Evolutionary conservation across 2,113 vertebrate genomes (phyloP).

Genomic region (Orycteropus afer): DNA sequence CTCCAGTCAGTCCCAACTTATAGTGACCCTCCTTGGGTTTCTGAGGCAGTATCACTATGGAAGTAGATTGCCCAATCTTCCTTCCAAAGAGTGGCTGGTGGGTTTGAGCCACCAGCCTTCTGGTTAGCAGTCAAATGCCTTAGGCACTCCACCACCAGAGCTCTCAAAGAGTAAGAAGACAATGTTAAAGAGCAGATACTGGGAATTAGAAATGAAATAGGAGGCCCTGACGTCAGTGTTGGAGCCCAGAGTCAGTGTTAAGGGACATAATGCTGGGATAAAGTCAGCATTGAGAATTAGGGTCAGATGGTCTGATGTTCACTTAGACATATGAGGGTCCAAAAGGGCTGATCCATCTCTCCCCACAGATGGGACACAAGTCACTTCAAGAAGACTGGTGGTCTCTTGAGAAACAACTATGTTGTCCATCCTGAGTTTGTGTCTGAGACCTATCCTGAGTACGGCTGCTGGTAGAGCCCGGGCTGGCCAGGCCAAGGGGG

Average conservation of each 20-base stretch:
- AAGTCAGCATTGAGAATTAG: not conserved
- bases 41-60: too few relatives aligned
- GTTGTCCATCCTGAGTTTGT: conserved; percentile 79
- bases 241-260: not conserved
- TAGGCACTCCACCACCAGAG: too few relatives aligned
- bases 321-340: not conserved
- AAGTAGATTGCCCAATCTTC: too few relatives aligned
- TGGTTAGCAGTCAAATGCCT: too few relatives aligned
- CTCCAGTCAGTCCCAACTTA: too few relatives aligned
- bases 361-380: conserved; percentile 82
- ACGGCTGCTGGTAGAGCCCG: conserved; percentile 3
- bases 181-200: not conserved
- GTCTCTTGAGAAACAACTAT: conserved; percentile 74
- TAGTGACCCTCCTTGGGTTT: too few relatives aligned
- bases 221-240: not conserved
- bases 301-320: not conserved
- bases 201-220: conserved; percentile 17
- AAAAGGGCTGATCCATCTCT: conserved; percentile 43
- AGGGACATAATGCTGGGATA: not conserved
- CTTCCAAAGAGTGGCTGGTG: too few relatives aligned
- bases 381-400: conserved; percentile 77
- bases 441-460: conserved; percentile 67
- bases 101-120: too few relatives aligned
- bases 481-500: not conserved
- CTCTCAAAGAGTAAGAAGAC: not conserved